Percentiles rank a stretch among this genome's conserved stretches.
phyloP scores from a whole-genome alignment of 2,113 vertebrate species.

The Prunella himalayana region DNA sequence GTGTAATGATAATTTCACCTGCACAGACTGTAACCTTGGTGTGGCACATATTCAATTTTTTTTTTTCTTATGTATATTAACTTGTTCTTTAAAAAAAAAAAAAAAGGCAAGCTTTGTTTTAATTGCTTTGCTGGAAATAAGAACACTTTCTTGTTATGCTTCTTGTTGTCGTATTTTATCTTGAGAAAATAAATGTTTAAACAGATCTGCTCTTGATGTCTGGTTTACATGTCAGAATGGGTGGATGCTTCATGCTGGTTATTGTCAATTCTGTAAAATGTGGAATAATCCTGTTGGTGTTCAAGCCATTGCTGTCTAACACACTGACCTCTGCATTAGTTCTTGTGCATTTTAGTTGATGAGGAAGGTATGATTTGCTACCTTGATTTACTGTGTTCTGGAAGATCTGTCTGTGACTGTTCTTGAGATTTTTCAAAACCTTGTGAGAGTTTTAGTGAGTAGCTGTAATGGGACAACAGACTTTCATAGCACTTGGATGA shows the following conservation, averaged over 20 bases:
- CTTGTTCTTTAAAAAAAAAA: background rate
- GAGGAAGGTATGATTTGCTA: background rate
- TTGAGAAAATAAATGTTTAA: background rate
- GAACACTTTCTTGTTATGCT: background rate
- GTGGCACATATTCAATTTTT: background rate
- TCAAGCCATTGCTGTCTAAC: background rate
- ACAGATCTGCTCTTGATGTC: background rate
- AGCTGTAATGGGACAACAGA: background rate
- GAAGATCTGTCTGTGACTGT: background rate
- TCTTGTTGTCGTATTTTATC: background rate
- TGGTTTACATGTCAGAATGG: background rate
- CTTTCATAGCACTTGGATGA: background rate
- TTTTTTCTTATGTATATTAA: background rate
- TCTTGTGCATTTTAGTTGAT: background rate
- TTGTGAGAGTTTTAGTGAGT: background rate
- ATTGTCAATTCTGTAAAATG: background rate
- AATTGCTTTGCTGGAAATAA: background rate
- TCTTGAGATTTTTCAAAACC: background rate
- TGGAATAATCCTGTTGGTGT: background rate
- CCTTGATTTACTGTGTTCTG: background rate
- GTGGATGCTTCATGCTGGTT: fast-evolving
- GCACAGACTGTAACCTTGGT: background rate
- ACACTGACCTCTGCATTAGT: background rate
- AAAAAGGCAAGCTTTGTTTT: background rate
- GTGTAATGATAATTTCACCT: background rate